phyloP scores from a whole-genome alignment of 2,113 vertebrate genomes.

The Turdus rufiventris region DNA sequence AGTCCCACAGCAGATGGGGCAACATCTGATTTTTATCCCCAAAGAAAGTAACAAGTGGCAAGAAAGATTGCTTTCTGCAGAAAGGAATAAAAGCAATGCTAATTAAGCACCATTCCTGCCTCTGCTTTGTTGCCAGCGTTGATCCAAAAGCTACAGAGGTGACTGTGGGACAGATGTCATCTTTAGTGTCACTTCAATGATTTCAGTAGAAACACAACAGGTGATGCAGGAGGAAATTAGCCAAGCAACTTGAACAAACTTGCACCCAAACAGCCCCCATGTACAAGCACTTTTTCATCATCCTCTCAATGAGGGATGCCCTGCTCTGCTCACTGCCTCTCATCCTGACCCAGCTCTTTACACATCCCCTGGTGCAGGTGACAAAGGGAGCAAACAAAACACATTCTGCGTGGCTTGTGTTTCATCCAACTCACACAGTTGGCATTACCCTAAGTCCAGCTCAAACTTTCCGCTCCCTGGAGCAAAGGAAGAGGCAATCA shows the following conservation, averaged over 20 bases:
- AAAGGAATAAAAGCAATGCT: background rate
- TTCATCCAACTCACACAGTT: background rate
- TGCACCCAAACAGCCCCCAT: background rate
- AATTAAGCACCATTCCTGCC: background rate
- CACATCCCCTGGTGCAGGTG: background rate
- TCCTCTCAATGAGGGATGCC: background rate
- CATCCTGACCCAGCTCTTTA: background rate
- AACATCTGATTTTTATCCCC: background rate
- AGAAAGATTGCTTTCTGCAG: background rate
- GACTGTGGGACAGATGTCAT: background rate
- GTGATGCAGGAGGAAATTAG: background rate
- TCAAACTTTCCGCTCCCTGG: background rate
- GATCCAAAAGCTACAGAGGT: background rate
- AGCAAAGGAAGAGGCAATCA: background rate
- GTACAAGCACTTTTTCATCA: background rate
- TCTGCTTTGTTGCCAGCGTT: background rate
- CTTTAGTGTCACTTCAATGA: background rate
- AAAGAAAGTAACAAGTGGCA: background rate
- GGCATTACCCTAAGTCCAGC: background rate
- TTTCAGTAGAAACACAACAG: background rate
- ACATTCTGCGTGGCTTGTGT: background rate
- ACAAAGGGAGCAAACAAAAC: background rate
- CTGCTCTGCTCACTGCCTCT: background rate
- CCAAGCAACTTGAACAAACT: background rate
- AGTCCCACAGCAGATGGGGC: background rate